These are phyloP conservation scores for Onychomys arenicola DNA, from an alignment of 2,797 vertebrate species.

Conservation along the genomic window DNA sequence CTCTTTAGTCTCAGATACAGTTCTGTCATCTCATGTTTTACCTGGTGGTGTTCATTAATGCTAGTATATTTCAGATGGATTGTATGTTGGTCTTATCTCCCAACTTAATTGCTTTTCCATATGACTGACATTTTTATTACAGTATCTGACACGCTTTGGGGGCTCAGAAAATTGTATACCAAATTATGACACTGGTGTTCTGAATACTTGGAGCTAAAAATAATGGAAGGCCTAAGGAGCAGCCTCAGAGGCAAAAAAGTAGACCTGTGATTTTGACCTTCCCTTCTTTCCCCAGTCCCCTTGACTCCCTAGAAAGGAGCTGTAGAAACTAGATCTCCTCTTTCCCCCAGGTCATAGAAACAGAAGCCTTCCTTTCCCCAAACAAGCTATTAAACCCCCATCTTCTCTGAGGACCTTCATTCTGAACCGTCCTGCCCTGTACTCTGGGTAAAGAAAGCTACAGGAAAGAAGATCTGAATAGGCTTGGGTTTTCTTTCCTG, in stretches of 20 bases:
- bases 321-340: neutral
- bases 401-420: neutral
- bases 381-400: neutral
- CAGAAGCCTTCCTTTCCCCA: neutral
- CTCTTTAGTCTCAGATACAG: neutral
- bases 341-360: neutral
- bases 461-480: neutral
- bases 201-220: neutral
- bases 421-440: neutral
- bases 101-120: slow-evolving; percentile 37
- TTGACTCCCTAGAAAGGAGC: neutral
- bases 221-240: neutral
- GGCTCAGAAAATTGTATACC: slow-evolving; percentile 8
- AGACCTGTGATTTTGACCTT: neutral
- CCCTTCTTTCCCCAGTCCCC: neutral
- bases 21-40: slow-evolving; percentile 55
- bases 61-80: slow-evolving; percentile 34
- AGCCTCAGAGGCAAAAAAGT: neutral
- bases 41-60: slow-evolving; percentile 41
- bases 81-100: slow-evolving; percentile 46
- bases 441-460: neutral
- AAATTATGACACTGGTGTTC: neutral
- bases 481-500: neutral
- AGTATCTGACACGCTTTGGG: slow-evolving; percentile 30
- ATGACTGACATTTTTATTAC: slow-evolving; percentile 51